Evolutionary conservation across 2,888 invertebrate genomes (phyloP), one percentile per base, ranked within the genome.

Genomic region (Slavum lentiscoides): DNA sequence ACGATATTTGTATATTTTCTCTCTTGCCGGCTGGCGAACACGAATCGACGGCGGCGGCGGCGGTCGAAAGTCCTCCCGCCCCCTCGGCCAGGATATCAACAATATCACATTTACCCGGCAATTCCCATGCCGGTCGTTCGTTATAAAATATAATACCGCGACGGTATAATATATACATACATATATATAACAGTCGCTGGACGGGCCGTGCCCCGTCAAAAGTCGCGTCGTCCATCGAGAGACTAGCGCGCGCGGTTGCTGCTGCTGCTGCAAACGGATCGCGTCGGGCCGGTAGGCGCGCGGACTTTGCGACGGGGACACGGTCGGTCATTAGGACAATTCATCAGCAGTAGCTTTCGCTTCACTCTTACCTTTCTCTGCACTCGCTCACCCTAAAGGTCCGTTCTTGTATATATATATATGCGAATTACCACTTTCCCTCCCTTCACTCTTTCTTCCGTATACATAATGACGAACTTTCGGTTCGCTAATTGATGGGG

Each of bases 401-500:
- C 8, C 58, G 0, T 21, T 72, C 61, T 17, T 59, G 15, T 15
- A 58, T 37, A 43, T 11, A 43, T 43, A 6, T 39, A 59, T 19
- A 61, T 23, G 39, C 23, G 21, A 2, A 4, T 2, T 13, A 11
- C 23, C 61, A 9, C n/a, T 23, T n/a, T 49, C 6, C 6, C 19
- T 68, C 68, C 67, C 68, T 61, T 68, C 76, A n/a, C 73, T 37
- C 30, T 72, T 21, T 7, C 43, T 43, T 9, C 9, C 43, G 1
- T 9, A 43, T 43, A 43, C 43, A 61, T 80, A 80, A 80, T 80
- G 80, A 80, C 80, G 80, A 80, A 80, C 80, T 80, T 80, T 80
- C 80, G 80, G 72, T 64, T 55, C 55, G 80, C 80, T 80, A 80
- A 80, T 80, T 80, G 80, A 80, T 80, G 70, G 80, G 80, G 80